These are phyloP conservation scores for Drosophila monieri DNA, from an alignment of 2,888 invertebrate species.

Conservation along the genomic window DNA sequence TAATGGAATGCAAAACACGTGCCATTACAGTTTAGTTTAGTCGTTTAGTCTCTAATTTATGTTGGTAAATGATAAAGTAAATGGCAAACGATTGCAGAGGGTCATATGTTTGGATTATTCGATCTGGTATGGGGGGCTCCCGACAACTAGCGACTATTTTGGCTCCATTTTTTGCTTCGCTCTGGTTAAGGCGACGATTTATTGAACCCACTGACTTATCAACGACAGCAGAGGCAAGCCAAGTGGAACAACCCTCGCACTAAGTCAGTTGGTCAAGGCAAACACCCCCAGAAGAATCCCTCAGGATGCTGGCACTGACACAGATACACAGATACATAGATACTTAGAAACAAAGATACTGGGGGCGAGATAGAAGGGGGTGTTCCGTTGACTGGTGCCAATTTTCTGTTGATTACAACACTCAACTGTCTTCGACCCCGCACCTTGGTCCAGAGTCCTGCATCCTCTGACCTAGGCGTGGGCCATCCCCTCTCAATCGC, in stretches of 20 bases:
- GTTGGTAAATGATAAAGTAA: conserved; percentile 57
- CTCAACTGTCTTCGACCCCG: conserved; percentile 22
- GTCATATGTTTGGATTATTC: conserved; percentile 38
- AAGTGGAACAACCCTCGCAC: conserved; percentile 57
- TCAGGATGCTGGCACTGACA: conserved; percentile 60
- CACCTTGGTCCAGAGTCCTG: conserved; percentile 3
- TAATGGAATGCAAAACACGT: conserved; percentile 69
- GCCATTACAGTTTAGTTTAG: conserved; percentile 11
- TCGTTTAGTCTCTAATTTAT: conserved; percentile 51
- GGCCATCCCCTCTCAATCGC: conserved; percentile 1
- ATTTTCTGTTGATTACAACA: conserved; percentile 73
- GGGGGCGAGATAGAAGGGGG: conserved; percentile 9
- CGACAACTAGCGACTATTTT: conserved; percentile 37
- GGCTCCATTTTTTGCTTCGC: conserved; percentile 12
- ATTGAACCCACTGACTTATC: conserved; percentile 53
- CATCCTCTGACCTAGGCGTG: neutral
- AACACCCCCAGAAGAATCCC: conserved; percentile 32
- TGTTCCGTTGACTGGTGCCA: conserved; percentile 62
- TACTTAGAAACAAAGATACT: conserved; percentile 35
- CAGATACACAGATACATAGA: conserved; percentile 58
- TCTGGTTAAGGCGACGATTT: conserved; percentile 61
- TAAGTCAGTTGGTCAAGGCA: conserved; percentile 62
- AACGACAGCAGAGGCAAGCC: conserved; percentile 14
- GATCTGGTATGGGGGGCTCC: conserved; percentile 27
- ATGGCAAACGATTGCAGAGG: conserved; percentile 45